Evolutionary conservation across 2,797 vertebrate genomes (phyloP).

Genomic region (Poeciliopsis turneri): DNA sequence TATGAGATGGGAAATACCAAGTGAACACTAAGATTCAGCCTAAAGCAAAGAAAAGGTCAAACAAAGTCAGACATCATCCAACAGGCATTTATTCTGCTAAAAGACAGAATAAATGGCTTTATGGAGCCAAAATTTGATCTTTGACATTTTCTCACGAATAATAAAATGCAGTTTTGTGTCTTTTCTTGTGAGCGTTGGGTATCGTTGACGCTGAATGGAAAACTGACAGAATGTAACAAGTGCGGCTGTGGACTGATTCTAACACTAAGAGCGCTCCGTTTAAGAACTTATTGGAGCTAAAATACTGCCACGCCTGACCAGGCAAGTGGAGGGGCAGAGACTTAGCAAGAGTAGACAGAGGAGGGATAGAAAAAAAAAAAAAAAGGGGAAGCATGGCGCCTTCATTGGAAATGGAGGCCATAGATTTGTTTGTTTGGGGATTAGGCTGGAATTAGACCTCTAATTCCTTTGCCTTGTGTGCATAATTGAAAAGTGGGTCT

Average conservation of each 20-base stretch:
- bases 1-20: not conserved
- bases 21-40: not conserved
- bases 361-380: conserved; percentile 9
- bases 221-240: conserved; percentile 16
- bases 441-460: conserved; percentile 73
- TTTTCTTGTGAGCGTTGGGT: too few relatives aligned
- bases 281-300: conserved; percentile 49
- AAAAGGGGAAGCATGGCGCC: conserved; percentile 29
- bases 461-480: conserved; percentile 73
- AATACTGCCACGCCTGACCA: conserved; percentile 42
- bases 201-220: conserved; percentile 8
- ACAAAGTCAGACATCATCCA: not conserved
- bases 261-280: conserved; percentile 48
- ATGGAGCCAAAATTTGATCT: too few relatives aligned
- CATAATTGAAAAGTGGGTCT: conserved; percentile 80
- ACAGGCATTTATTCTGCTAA: too few relatives aligned
- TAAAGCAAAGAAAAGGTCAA: not conserved
- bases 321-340: conserved; percentile 40
- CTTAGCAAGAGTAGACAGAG: conserved; percentile 38
- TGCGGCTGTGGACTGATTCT: conserved; percentile 34
- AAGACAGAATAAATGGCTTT: too few relatives aligned
- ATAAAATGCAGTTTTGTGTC: too few relatives aligned
- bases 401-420: conserved; percentile 67
- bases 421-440: conserved; percentile 80
- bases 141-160: too few relatives aligned